Base-by-base conservation (phyloP, 2,113 vertebrate species). In the Aptenodytes patagonicus region DNA sequence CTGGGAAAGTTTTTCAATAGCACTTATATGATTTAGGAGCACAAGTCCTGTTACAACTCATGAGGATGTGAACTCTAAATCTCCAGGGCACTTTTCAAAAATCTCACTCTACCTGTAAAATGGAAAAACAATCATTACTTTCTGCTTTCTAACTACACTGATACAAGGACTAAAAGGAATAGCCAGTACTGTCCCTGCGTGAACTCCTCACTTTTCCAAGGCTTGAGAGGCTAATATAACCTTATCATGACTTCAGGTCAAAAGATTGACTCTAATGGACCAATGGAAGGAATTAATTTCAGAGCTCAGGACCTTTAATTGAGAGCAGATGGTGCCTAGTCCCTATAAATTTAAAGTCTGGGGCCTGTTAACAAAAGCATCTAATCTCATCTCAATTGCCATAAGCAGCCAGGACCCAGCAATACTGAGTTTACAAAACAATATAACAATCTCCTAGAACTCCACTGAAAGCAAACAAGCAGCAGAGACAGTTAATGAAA, bases 221-320 rank as follows among this genome's bases (percentile, higher is more conserved):
- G 42, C 91, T 87, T 25, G 0, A 78, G 87, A 95, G 84, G 94
- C 93, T 91, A 95, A 97, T 94, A 95, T 55, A 96, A 79, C 70
- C 89, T 96, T 95, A 95, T 94, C 89, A 51, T 86, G 95, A 91
- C 78, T 95, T 93, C 78, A 93, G 78, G 95, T 95, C 96, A 95
- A 93, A 89, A 94, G 93, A 96, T 46, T 93, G 89, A 96, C 87
- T 96, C 91, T 97, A 96, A 96, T 93, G 91, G 94, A 97, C 95
- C 82, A 95, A 93, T 95, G 95, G 95, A 95, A 93, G 78, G 94
- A 96, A 96, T 91, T 95, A 89, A 97, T 97, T 95, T 93, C 84
- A 94, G 93, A 95, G 89, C 95, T 95, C 80, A 86, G 40, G 93
- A 93, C 89, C 95, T 95, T 96, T 96, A 97, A 97, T 94, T 96